These are phyloP conservation scores for Caenorhabditis briggsae DNA, from an alignment of 1,140 invertebrate genomes.

Conservation along the genomic window DNA sequence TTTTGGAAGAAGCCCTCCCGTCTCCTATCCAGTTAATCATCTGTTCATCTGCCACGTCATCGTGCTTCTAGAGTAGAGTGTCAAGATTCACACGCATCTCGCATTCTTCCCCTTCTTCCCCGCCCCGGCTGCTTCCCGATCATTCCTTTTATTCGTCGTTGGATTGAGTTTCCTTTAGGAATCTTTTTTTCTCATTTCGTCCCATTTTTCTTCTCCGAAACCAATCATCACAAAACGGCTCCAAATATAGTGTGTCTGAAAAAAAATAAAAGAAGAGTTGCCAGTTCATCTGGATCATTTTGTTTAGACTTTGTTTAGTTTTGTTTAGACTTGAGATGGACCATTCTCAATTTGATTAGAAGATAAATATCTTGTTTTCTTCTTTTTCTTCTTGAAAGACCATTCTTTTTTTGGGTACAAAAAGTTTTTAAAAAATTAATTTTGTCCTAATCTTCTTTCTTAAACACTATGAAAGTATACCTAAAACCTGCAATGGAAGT, in stretches of 20 bases:
- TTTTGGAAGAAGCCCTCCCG: constrained; percentile 8
- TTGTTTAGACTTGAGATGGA: background rate
- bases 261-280: no score
- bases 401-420: no score
- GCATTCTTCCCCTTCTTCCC: background rate
- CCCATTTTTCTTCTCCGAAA: background rate
- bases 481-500: no score
- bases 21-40: constrained; percentile 25
- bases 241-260: no score
- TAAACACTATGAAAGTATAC: no score
- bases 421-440: no score
- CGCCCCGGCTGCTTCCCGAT: background rate
- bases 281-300: background rate
- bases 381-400: no score
- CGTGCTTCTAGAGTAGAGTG: background rate
- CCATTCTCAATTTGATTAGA: no score
- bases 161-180: constrained; percentile 17
- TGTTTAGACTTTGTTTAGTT: background rate
- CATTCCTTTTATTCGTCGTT: background rate
- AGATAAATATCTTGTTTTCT: no score
- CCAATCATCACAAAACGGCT: background rate
- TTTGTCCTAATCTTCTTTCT: no score
- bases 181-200: no score
- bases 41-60: constrained; percentile 7
- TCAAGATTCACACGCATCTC: constrained; percentile 45